Conservation (phyloP, 2,797 vertebrate genomes). For the Notolepis coatsorum region DNA sequence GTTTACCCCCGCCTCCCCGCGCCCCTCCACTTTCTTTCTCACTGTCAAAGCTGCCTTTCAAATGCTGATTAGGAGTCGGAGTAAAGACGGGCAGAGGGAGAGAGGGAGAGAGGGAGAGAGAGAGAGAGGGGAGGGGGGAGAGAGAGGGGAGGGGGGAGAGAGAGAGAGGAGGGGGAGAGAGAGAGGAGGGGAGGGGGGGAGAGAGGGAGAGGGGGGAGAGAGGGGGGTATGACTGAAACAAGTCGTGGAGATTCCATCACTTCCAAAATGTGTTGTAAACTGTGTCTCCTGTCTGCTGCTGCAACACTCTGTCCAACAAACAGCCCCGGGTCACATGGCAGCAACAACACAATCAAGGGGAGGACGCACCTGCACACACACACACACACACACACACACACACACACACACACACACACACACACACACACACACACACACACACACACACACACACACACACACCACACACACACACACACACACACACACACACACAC, state of each 20-base stretch:
- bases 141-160: conserved; percentile 3
- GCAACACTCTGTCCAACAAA: background rate
- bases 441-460: conserved; percentile 14
- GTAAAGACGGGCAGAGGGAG: conserved; percentile 64
- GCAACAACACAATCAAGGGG: conserved; percentile 19
- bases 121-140: conserved; percentile 20
- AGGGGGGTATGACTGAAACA: conserved; percentile 70
- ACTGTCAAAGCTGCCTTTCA: conserved; percentile 87
- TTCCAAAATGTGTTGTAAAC: conserved; percentile 66
- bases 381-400: conserved; percentile 17
- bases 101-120: conserved; percentile 23
- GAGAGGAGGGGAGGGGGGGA: conserved; percentile 12
- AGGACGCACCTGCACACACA: conserved; percentile 25
- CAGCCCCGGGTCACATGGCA: conserved; percentile 29
- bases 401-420: conserved; percentile 20
- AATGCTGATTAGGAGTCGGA: conserved; percentile 87
- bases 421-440: conserved; percentile 8
- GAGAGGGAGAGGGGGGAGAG: conserved; percentile 41
- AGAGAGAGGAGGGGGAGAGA: background rate
- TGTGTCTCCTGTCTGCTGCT: conserved; percentile 59
- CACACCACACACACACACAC: too few species aligned
- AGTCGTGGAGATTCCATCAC: conserved; percentile 84
- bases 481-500: background rate
- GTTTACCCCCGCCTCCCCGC: conserved; percentile 41
- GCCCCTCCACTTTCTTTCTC: conserved; percentile 80